Evolutionary conservation across 2,113 vertebrate species (phyloP), one percentile per base, ranked within the genome.

Genomic region (Atrichornis clamosus): DNA sequence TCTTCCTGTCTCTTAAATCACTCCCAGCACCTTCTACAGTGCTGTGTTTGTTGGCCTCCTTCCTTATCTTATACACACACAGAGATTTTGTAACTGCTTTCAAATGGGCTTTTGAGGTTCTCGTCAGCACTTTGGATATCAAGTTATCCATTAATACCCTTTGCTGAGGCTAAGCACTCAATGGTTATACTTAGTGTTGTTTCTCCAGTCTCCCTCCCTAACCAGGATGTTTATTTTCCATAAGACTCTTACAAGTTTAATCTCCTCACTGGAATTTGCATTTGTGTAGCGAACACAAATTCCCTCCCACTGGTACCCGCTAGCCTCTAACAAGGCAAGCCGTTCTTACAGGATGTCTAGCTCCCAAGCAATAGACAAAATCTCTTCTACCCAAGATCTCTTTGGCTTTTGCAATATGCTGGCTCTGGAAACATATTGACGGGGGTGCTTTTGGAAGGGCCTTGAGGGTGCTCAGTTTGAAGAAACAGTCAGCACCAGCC

Each of bases 211-310:
- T 91, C 60, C 65, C 63, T 93, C 74, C 28, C 69, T 88, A 80
- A 67, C 82, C 85, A 83, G 79, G 86, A 95, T 93, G 85, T 96
- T 96, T 96, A 85, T 94, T 95, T 93, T 97, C 89, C 13, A 0
- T 82, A 91, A 95, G 79, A 37, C 74, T 95, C 92, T 95, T 95
- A 89, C 10, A 80, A 77, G 32, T 84, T 88, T 92, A 90, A 97
- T 90, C 69, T 87, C 35, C 68, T 84, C 59, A 17, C 39, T 82
- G 90, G 90, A 93, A 90, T 96, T 77, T 79, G 50, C 42, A 47
- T 89, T 95, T 90, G 69, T 78, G 63, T 73, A 39, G 50, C 0
- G 4, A 69, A 42, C 2, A 16, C 60, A 62, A 91, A 85, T 83
- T 67, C 69, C 58, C 73, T 94, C 58, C 68, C 41, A 23, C 41